Percentiles rank a stretch among this genome's conserved stretches.
Conservation (phyloP, 2,113 vertebrate genomes). For the Erythrolamprus reginae region DNA sequence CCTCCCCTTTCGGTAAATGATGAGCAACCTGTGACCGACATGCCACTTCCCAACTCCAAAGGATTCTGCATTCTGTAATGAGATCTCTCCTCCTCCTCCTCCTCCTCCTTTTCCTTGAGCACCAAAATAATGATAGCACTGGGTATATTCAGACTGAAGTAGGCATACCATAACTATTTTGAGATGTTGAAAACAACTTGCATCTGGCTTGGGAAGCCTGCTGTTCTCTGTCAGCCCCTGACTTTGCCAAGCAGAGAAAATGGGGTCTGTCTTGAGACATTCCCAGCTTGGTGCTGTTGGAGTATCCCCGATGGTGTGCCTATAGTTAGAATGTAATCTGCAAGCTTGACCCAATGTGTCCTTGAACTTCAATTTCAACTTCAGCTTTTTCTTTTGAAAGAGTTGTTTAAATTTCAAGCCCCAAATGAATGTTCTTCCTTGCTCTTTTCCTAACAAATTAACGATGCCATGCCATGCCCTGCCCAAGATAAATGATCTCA, state of each 20-base stretch:
- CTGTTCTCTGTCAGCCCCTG: background rate
- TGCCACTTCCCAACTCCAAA: background rate
- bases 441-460: slow-evolving; percentile 30
- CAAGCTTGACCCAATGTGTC: background rate
- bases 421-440: slow-evolving; percentile 40
- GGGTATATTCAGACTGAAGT: background rate
- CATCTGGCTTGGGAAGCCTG: background rate
- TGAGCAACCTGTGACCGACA: background rate
- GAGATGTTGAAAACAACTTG: background rate
- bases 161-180: background rate
- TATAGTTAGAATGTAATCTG: background rate
- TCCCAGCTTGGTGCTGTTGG: background rate
- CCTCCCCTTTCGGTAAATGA: slow-evolving; percentile 3
- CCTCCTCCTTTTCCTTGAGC: background rate
- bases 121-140: background rate
- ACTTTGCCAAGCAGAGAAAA: background rate
- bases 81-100: background rate
- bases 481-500: background rate
- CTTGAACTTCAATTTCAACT: slow-evolving; percentile 27
- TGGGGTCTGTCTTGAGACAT: slow-evolving; percentile 23
- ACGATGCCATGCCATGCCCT: slow-evolving; percentile 25
- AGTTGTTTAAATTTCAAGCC: slow-evolving; percentile 34
- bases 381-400: slow-evolving; percentile 31
- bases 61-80: background rate
- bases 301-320: background rate